These are phyloP conservation scores for Drosophila yakuba DNA, from an alignment of 1,140 invertebrate genomes.

Conservation along the genomic window DNA sequence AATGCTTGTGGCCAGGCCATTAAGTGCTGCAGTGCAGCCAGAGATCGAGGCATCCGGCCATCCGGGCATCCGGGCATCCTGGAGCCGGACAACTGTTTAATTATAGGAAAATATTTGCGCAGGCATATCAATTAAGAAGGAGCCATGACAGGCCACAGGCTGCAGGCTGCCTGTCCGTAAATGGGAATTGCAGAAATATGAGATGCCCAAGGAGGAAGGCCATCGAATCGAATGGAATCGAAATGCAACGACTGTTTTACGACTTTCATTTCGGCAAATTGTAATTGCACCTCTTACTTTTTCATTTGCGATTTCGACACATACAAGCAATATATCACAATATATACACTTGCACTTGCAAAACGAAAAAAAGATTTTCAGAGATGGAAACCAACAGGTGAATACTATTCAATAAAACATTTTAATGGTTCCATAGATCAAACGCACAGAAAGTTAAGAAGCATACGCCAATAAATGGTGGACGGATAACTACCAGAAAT, in stretches of 20 bases:
- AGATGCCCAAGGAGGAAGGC: neutral
- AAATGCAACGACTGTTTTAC: conserved; percentile 6
- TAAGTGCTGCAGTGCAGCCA: conserved; percentile 49
- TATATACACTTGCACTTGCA: no score
- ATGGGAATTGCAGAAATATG: conserved; percentile 40
- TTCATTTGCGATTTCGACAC: no score
- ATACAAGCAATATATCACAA: no score
- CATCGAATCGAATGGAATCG: conserved; percentile 3
- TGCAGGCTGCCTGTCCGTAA: conserved; percentile 5
- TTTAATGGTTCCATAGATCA: conserved; percentile 7
- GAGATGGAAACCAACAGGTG: no score
- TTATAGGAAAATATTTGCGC: conserved; percentile 65
- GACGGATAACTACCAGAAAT: neutral
- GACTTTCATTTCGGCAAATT: neutral
- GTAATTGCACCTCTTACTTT: neutral
- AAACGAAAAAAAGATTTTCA: no score
- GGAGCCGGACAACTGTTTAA: conserved; percentile 32
- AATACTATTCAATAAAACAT: neutral
- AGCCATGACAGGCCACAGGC: conserved; percentile 16
- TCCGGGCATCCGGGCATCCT: neutral
- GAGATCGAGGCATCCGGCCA: neutral
- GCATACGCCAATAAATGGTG: neutral
- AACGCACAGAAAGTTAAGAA: neutral
- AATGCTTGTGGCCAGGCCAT: conserved; percentile 56
- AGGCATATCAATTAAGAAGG: conserved; percentile 53